Evolutionary conservation across 2,888 invertebrate species (phyloP), one percentile per base, ranked within the genome.

Genomic region (Drosophila leonis): DNA sequence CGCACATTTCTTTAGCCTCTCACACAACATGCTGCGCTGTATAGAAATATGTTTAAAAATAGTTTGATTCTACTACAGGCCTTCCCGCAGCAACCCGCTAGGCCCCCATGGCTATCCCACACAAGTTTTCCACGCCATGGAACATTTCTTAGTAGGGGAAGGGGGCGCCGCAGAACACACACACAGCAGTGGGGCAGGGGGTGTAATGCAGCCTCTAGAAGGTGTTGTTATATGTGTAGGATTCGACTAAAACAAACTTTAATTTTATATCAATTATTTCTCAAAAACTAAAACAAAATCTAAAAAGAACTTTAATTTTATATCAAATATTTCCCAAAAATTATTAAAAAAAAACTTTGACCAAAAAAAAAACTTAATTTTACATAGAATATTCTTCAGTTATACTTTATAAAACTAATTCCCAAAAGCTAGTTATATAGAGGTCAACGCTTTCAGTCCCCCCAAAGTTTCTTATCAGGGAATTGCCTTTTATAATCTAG

Each of bases 41-140:
- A 74, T 74, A 78, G 66, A 72, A 74, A 78, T 77, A 74, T 83
- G 78, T 84, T 80, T 84, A 84, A 80, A 84, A 87, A 84, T 84
- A 84, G 84, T 87, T 84, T 65, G 59, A 56, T 78, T 70, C 72
- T 75, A 64, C 76, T 75, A 54, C 48, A 51, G 68, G n/a, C 9
- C 31, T 54, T 20, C 37, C 29, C 37, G 10, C 29, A 6, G 10
- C 18, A 24, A 4, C 13, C 37, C 48, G 9, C 37, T 8, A 42
- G 12, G 33, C 20, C 7, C 42, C 13, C 27, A 48, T 12, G 49
- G 60, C 69, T 74, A 68, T 72, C 78, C 69, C 69, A 72, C 68
- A 75, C 48, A 49, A 49, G 61, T 73, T 73, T 73, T 77, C 78
- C 78, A 78, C 72, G 41, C 61, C 59, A 76, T 76, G 76, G 76